Percentiles rank a stretch among this genome's conserved stretches.
phyloP scores from a whole-genome alignment of 2,113 vertebrate genomes.

The Peromyscus polionotus region DNA sequence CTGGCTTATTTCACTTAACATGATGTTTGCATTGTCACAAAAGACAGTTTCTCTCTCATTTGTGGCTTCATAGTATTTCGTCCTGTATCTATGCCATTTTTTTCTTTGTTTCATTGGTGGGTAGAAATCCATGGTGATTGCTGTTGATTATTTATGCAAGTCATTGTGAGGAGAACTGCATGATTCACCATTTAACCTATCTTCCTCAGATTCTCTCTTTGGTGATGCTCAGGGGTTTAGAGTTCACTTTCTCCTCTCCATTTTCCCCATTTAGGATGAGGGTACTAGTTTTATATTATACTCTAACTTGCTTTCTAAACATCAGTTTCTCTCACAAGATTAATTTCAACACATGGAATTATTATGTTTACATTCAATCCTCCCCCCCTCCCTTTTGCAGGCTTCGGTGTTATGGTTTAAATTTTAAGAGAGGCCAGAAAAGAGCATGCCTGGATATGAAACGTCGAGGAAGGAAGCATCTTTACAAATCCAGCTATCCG shows the following conservation, averaged over 20 bases:
- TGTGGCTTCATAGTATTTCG: neutral
- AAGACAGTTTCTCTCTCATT: neutral
- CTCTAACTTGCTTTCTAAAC: conserved; percentile 46
- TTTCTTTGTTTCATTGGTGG: neutral
- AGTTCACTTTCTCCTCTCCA: neutral
- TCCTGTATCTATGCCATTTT: neutral
- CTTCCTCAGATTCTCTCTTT: conserved; percentile 21
- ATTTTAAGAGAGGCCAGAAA: conserved; percentile 47
- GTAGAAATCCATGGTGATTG: neutral
- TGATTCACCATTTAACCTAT: neutral
- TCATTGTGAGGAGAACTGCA: neutral
- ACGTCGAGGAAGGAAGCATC: neutral
- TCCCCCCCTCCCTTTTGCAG: neutral
- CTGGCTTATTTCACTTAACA: neutral
- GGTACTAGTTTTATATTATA: neutral
- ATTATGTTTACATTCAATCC: neutral
- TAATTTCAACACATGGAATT: conserved; percentile 8
- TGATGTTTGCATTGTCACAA: neutral
- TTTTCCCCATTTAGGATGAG: conserved; percentile 1
- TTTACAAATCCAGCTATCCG: neutral
- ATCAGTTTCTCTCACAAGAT: conserved; percentile 9
- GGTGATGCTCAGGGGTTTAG: neutral
- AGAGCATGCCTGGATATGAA: neutral
- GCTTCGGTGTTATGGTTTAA: conserved; percentile 36
- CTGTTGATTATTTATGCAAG: neutral